phyloP scores from a whole-genome alignment of 2,888 invertebrate species.

The Cataglyphis rosenhaueri region DNA sequence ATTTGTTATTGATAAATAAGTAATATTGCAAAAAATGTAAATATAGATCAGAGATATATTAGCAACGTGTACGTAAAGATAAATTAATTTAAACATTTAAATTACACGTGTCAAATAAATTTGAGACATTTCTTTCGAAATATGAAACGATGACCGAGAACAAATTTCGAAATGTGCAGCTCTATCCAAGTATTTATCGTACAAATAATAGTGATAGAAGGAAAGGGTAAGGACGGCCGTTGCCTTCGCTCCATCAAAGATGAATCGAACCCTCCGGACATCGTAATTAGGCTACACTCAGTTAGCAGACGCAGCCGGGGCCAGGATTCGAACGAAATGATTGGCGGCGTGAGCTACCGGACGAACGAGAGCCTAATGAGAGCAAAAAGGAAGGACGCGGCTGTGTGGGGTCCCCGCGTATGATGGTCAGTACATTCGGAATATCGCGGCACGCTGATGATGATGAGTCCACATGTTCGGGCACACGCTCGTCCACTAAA shows the following conservation, averaged over 20 bases:
- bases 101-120: background rate
- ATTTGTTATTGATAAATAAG: background rate
- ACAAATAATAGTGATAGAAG: constrained; percentile 33
- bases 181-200: constrained; percentile 36
- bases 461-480: constrained; percentile 83
- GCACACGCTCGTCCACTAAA: constrained; percentile 75
- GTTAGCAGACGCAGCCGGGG: constrained; percentile 53
- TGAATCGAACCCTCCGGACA: constrained; percentile 58
- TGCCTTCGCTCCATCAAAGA: constrained; percentile 50
- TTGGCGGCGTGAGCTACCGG: constrained; percentile 45
- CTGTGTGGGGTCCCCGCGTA: constrained; percentile 51
- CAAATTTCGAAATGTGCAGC: constrained; percentile 5
- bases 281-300: constrained; percentile 52
- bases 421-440: constrained; percentile 60
- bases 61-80: background rate
- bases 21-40: background rate
- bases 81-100: background rate
- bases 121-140: background rate
- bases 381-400: constrained; percentile 64
- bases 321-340: constrained; percentile 54
- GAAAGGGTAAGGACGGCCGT: constrained; percentile 28
- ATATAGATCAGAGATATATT: background rate
- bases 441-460: constrained; percentile 76
- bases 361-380: constrained; percentile 56
- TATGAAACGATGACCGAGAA: constrained; percentile 15